These are phyloP conservation scores for Polylopha cassiicola DNA, from an alignment of 2,888 invertebrate genomes.

Conservation along the genomic window DNA sequence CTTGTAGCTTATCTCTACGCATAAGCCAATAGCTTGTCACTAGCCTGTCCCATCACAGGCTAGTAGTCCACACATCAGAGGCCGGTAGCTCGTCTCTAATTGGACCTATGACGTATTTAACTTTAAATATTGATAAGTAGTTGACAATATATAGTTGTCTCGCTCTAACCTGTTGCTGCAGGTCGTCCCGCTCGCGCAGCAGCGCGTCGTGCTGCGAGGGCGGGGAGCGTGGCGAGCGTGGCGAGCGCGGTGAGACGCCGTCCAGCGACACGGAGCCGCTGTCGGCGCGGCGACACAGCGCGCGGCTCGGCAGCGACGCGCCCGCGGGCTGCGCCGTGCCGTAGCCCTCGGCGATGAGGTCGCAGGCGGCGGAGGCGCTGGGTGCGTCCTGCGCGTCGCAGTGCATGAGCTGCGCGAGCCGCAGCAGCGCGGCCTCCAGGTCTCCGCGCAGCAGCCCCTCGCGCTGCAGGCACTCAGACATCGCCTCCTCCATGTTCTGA, in stretches of 20 bases:
- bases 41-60: too few species aligned
- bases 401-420: slow-evolving; percentile 77
- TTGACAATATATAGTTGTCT: background rate
- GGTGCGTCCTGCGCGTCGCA: slow-evolving; percentile 56
- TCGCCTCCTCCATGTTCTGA: slow-evolving; percentile 77
- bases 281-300: slow-evolving; percentile 23
- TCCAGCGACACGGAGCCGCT: slow-evolving; percentile 37
- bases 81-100: too few species aligned
- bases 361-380: slow-evolving; percentile 68
- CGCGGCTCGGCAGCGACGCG: slow-evolving; percentile 26
- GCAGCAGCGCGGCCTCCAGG: slow-evolving; percentile 77
- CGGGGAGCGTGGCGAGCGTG: slow-evolving; percentile 69
- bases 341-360: slow-evolving; percentile 77
- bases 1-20: too few species aligned
- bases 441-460: slow-evolving; percentile 76
- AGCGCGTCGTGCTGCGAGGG: slow-evolving; percentile 79
- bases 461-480: slow-evolving; percentile 61
- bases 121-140: too few species aligned
- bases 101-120: too few species aligned
- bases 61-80: too few species aligned
- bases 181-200: slow-evolving; percentile 82
- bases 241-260: slow-evolving; percentile 34
- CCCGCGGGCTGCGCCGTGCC: slow-evolving; percentile 37
- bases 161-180: slow-evolving; percentile 82
- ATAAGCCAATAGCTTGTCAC: too few species aligned